A percentile compares a stretch with the other conserved stretches of the same genome.
Conservation (phyloP, 1,140 invertebrate species). For the Pseudomyrmex concolor region DNA sequence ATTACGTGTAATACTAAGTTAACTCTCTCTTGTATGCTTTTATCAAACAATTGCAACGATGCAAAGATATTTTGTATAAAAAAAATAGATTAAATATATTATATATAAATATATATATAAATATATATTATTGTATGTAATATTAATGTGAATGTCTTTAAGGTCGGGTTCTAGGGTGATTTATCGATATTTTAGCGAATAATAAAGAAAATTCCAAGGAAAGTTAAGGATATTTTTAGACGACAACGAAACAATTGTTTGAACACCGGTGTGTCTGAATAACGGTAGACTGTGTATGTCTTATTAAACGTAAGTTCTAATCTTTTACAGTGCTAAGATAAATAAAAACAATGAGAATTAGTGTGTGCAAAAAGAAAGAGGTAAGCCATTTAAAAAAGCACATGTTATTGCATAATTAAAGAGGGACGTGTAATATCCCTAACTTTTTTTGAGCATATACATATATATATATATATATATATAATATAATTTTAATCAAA, state of each 20-base stretch:
- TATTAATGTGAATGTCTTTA: constrained; percentile 53
- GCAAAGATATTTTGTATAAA: constrained; percentile 67
- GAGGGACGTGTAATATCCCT: constrained; percentile 19
- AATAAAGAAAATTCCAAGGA: constrained; percentile 59
- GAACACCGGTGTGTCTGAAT: constrained; percentile 55
- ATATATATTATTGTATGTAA: constrained; percentile 45
- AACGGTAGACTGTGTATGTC: constrained; percentile 65
- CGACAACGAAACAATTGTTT: constrained; percentile 70
- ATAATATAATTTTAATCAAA: constrained; percentile 67
- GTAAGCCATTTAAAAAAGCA: constrained; percentile 30
- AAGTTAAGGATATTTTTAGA: constrained; percentile 73
- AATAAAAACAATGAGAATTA: constrained; percentile 44
- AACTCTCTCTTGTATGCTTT: constrained; percentile 49
- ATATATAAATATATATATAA: too few species aligned
- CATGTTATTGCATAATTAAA: constrained; percentile 27
- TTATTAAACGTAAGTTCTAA: constrained; percentile 67
- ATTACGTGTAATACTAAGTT: constrained; percentile 40
- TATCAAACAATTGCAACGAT: constrained; percentile 54
- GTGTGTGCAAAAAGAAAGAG: constrained; percentile 36
- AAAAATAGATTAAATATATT: constrained; percentile 59
- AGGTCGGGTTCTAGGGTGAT: constrained; percentile 52
- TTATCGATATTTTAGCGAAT: constrained; percentile 63
- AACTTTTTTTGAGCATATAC: constrained; percentile 54
- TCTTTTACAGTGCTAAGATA: constrained; percentile 65
- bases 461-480: too few species aligned